Evolutionary conservation across 23 tunicate species (phyloP), one percentile per base, ranked within the genome.

Genomic region (Corella eumyota): DNA sequence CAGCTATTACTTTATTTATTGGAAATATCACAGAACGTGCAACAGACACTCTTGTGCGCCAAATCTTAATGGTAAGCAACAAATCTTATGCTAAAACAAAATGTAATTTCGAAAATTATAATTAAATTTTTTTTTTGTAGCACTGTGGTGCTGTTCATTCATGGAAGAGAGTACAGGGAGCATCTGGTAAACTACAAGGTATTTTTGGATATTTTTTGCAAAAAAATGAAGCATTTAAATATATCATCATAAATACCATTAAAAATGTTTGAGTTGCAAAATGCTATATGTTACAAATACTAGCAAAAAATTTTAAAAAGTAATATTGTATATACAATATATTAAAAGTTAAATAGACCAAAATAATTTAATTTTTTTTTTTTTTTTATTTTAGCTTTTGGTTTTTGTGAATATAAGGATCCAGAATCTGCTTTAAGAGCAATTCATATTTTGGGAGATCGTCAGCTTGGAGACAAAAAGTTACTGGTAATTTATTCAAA

Each of bases 141-240:
- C 81, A 91, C 70, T 84, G 95, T 55, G 99, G 99, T 3, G 32
- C 79, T 6, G 99, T 93, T 26, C 56, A 50, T 36, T 45, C 81
- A n/a, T 93, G 99, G 99, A 93, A 93, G 50, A 34, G 99, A 29
- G 95, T 93, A 56, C 99, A 93, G 54, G 99, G 99, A 22, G 77
- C 95, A 30, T 77, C 81, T 34, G 94, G 95, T 22, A 93, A 93
- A 58, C 63, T 84, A 23, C 99, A 77, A 57, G 70, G 76, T 61
- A 24, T 17, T 31, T 31, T 31, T 60, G 32, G n/a, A n/a, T n/a
- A n/a, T n/a, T n/a, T n/a, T n/a, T n/a, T n/a, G n/a, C n/a, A n/a
- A n/a, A n/a, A n/a, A n/a, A n/a, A n/a, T n/a, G n/a, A n/a, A n/a
- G n/a, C n/a, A n/a, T n/a, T n/a, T n/a, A n/a, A n/a, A n/a, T n/a